These are phyloP conservation scores for Rhea pennata DNA, from an alignment of 2,113 vertebrate species.

Conservation along the genomic window DNA sequence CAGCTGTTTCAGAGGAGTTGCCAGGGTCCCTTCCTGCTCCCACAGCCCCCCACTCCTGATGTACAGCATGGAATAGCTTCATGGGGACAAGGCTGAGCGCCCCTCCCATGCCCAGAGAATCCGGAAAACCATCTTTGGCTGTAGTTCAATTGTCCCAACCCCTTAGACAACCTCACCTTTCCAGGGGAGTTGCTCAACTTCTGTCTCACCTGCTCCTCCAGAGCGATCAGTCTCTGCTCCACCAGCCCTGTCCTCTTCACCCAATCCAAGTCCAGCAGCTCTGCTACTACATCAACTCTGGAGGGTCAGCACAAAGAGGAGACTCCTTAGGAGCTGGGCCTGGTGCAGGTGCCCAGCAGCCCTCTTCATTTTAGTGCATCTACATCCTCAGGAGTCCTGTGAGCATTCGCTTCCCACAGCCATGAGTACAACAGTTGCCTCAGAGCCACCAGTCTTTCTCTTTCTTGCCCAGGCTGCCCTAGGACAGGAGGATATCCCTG, in stretches of 20 bases:
- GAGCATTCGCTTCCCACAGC: neutral
- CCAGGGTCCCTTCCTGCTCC: too few species aligned
- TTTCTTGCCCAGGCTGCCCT: fast-evolving
- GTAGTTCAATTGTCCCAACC: neutral
- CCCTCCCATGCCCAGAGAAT: neutral
- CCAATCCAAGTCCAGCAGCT: conserved; percentile 80
- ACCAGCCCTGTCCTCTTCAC: conserved; percentile 72
- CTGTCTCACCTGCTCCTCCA: conserved; percentile 90
- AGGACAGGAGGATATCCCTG: neutral
- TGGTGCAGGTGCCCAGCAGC: neutral
- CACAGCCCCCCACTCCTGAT: too few species aligned
- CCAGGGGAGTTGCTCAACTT: neutral
- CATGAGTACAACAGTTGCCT: neutral
- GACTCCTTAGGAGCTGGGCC: neutral
- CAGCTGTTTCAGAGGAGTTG: too few species aligned
- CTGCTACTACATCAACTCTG: conserved; percentile 83
- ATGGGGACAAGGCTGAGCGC: neutral
- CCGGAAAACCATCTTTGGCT: neutral
- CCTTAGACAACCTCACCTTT: neutral
- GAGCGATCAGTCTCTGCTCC: conserved; percentile 77
- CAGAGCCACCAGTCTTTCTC: neutral
- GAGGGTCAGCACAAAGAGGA: neutral
- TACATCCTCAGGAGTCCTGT: neutral
- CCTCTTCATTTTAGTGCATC: neutral
- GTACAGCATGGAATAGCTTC: neutral